These are phyloP conservation scores for Falco biarmicus DNA, from an alignment of 2,797 vertebrate species.

Conservation along the genomic window DNA sequence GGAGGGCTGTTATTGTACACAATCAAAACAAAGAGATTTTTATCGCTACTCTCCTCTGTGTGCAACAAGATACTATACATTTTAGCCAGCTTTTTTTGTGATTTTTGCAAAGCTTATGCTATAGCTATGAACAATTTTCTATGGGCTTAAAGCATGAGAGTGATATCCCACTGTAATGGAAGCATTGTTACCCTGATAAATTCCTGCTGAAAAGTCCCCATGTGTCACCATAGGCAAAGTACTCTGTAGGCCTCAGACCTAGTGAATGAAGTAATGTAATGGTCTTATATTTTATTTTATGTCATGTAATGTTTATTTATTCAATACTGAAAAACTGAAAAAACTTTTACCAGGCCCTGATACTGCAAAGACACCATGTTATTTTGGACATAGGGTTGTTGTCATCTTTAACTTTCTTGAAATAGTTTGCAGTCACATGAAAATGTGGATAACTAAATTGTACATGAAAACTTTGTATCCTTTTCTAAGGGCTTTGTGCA, in stretches of 20 bases:
- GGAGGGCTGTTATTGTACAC: neutral
- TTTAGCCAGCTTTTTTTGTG: neutral
- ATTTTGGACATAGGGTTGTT: neutral
- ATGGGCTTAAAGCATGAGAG: neutral
- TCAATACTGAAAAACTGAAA: neutral
- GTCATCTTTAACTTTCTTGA: neutral
- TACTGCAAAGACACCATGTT: neutral
- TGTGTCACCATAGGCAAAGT: neutral
- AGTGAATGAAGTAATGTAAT: neutral
- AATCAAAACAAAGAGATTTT: neutral
- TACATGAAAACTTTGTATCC: neutral
- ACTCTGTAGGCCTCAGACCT: neutral
- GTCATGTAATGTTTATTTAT: neutral
- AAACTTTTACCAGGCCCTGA: neutral
- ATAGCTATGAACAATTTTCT: neutral
- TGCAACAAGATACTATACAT: neutral
- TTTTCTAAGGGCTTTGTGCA: neutral
- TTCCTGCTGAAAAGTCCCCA: neutral
- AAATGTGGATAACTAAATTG: neutral
- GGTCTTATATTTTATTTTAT: neutral
- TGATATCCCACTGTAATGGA: neutral
- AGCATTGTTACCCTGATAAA: neutral
- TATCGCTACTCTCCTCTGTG: neutral
- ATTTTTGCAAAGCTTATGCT: neutral
- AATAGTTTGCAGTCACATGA: neutral